Conservation (phyloP, 2,797 vertebrate genomes). For the Novumbra hubbsi region DNA sequence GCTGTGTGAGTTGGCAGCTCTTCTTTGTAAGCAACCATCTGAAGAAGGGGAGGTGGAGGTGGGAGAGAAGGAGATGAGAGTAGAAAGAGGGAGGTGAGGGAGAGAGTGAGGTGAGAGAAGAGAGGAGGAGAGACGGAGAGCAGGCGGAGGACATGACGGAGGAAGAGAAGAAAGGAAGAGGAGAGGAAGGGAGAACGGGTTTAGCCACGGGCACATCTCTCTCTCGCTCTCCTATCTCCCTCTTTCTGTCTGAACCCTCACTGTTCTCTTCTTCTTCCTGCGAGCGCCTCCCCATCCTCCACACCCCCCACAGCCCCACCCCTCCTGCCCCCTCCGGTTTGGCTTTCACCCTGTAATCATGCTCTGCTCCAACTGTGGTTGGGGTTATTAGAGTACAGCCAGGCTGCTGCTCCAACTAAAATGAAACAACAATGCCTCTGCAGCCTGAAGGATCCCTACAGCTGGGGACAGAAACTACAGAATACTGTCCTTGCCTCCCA, state of each 20-base stretch:
- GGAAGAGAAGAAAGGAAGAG: too few species aligned
- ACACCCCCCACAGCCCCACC: conserved; percentile 3
- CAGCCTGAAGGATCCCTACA: conserved; percentile 51
- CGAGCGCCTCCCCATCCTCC: conserved; percentile 23
- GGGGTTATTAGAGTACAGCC: conserved; percentile 64
- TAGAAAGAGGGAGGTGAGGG: conserved; percentile 39
- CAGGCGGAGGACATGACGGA: conserved; percentile 8
- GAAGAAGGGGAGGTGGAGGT: too few species aligned
- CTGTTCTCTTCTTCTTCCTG: background rate
- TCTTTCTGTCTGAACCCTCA: conserved; percentile 1
- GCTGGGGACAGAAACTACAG: conserved; percentile 54
- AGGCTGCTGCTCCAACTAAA: conserved; percentile 60
- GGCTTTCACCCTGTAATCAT: conserved; percentile 45
- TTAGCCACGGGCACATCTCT: background rate
- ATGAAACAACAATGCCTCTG: conserved; percentile 66
- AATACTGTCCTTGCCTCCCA: conserved; percentile 49
- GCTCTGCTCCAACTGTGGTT: conserved; percentile 58
- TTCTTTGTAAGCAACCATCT: conserved; percentile 49
- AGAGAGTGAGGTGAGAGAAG: too few species aligned
- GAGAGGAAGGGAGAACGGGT: too few species aligned
- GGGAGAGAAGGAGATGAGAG: conserved; percentile 33
- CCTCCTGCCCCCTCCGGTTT: conserved; percentile 1
- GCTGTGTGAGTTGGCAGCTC: conserved; percentile 16
- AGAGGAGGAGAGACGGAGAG: conserved; percentile 18
- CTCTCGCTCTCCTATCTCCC: conserved; percentile 6